Conservation (phyloP, 64 coral and sea anemone species). For the Acropora yongei region DNA sequence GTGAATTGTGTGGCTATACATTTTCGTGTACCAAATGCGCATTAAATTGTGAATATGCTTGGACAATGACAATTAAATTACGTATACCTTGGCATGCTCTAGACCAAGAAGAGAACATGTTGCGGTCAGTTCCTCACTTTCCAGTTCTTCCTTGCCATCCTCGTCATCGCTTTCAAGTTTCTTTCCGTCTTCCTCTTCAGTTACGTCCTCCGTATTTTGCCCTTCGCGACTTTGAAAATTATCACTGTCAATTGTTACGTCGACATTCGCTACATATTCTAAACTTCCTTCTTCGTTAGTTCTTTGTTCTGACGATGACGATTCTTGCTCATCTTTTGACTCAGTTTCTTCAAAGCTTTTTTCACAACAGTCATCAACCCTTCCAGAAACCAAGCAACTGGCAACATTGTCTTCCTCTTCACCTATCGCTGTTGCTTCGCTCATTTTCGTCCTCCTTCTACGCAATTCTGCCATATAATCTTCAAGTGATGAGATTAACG, state of each 20-base stretch:
- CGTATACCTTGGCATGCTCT: constrained; percentile 28
- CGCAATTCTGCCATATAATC: constrained; percentile 35
- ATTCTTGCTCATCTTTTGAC: not conserved
- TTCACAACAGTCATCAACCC: not conserved
- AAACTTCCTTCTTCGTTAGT: not conserved
- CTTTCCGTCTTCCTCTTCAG: not conserved
- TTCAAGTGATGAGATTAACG: not conserved
- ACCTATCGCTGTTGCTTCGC: not conserved
- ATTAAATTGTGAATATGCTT: no score
- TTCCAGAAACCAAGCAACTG: not conserved
- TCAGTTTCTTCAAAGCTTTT: not conserved
- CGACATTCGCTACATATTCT: constrained; percentile 19
- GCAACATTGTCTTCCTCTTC: not conserved
- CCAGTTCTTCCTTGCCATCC: not conserved
- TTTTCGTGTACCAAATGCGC: no score
- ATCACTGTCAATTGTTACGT: constrained; percentile 18
- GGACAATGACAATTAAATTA: no score
- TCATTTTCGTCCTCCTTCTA: constrained; percentile 32
- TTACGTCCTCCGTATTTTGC: not conserved
- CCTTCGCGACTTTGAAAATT: not conserved
- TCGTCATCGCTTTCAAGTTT: not conserved
- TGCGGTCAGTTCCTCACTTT: not conserved
- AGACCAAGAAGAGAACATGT: constrained; percentile 35
- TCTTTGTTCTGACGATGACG: not conserved
- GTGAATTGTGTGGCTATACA: no score